These are phyloP conservation scores for Cyclura pinguis DNA, from an alignment of 2,797 vertebrate genomes.

Conservation along the genomic window DNA sequence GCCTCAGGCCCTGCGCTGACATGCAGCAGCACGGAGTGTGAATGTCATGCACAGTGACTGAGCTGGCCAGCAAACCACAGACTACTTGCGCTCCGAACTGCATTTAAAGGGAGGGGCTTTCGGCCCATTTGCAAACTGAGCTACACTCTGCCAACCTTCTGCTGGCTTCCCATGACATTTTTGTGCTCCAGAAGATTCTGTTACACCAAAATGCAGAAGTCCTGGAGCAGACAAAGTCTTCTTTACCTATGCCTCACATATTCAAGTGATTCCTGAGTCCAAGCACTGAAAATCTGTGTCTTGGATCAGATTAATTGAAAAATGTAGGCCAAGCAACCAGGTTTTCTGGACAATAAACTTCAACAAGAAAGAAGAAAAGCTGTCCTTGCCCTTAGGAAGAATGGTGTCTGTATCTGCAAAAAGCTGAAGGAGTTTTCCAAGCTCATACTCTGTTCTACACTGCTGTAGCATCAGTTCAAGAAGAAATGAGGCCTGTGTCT, in stretches of 20 bases:
- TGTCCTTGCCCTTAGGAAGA: constrained; percentile 81
- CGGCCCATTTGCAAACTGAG: not conserved
- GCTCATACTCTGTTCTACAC: constrained; percentile 87
- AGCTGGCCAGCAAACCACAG: not conserved
- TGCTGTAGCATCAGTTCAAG: constrained; percentile 88
- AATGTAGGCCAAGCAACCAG: too few species aligned
- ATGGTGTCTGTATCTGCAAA: constrained; percentile 82
- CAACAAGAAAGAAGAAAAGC: too few species aligned
- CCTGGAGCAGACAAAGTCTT: not conserved
- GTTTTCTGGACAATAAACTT: not conserved
- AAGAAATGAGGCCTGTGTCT: constrained; percentile 85
- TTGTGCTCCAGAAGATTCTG: not conserved
- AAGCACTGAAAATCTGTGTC: not conserved
- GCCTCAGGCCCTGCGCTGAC: not conserved
- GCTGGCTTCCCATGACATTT: not conserved
- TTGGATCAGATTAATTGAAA: not conserved
- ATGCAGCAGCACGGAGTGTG: not conserved
- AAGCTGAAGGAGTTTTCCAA: constrained; percentile 87
- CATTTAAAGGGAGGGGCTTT: too few species aligned
- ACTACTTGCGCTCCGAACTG: too few species aligned
- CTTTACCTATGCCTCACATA: not conserved
- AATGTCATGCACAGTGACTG: too few species aligned
- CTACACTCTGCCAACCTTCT: not conserved
- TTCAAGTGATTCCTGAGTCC: not conserved
- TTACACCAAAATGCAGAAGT: not conserved